Evolutionary conservation across 2,888 invertebrate genomes (phyloP).

Genomic region (Diploptera punctata): DNA sequence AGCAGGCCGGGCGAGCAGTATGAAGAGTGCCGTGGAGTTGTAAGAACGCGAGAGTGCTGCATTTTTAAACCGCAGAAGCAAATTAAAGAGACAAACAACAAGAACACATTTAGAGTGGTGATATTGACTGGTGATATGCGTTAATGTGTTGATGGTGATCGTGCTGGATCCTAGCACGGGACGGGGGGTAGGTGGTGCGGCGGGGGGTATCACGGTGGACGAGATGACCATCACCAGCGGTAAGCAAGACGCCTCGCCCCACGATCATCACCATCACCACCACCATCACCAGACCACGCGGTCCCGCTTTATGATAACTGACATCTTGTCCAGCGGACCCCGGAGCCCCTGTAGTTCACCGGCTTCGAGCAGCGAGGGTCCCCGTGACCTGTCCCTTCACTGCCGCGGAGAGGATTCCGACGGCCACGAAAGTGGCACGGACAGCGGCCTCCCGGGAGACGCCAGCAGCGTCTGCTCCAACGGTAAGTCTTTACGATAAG

Average conservation of each 20-base stretch:
- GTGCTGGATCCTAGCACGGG: slow-evolving; percentile 42
- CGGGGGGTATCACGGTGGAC: slow-evolving; percentile 48
- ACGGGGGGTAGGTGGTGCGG: slow-evolving; percentile 50
- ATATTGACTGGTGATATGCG: slow-evolving; percentile 1
- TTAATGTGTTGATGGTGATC: slow-evolving; percentile 35
- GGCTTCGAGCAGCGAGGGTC: slow-evolving; percentile 61
- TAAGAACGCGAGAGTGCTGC: not conserved
- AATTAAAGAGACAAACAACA: not conserved
- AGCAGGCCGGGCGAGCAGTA: slow-evolving; percentile 3
- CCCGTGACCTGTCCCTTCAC: slow-evolving; percentile 62
- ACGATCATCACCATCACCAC: slow-evolving; percentile 2
- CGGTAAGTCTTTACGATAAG: slow-evolving; percentile 60
- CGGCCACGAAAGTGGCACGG: slow-evolving; percentile 59
- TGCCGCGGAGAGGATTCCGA: slow-evolving; percentile 49
- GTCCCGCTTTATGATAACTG: slow-evolving; percentile 89
- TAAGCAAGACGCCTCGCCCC: slow-evolving; percentile 18
- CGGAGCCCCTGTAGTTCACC: slow-evolving; percentile 58
- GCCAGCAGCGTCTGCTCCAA: slow-evolving; percentile 62
- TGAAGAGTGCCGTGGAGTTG: not conserved
- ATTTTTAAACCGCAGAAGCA: no score
- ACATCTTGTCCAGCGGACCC: slow-evolving; percentile 69
- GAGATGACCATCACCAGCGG: slow-evolving; percentile 46
- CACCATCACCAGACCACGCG: slow-evolving; percentile 39
- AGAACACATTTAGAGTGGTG: not conserved
- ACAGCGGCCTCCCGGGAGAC: slow-evolving; percentile 62